Base-by-base conservation (phyloP, 64 coral and sea anemone genomes). In the Platygyra sinensis region DNA sequence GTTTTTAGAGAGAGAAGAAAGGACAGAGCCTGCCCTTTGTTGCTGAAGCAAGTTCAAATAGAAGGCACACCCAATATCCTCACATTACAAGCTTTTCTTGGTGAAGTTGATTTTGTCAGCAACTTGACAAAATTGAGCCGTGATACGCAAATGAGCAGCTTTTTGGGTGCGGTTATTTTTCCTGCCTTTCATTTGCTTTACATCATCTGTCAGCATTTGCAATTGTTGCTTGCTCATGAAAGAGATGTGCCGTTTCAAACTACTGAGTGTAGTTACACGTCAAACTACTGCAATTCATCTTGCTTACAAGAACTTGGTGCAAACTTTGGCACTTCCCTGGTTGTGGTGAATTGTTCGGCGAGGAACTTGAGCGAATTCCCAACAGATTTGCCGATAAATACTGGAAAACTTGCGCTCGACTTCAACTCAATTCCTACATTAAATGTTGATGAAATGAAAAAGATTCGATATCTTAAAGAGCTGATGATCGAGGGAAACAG, bases 391-490 rank as follows among this genome's bases (percentile, higher is more conserved):
- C 76, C 76, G 15, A 79, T 20, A 16, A 79, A 50, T 15, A 79
- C 76, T 79, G 51, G 49, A 16, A 57, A 55, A 79, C 25, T 79
- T 24, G 49, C 55, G 11, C 76, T 79, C 38, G 29, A 50, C 25
- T 57, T 28, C 51, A 79, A 79, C 76, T 11, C 20, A 9, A 79
- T 79, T 79, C 13, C 76, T 52, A 57, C 12, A 30, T 13, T 79
- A 55, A 79, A 79, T 55, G 1, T 16, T 46, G 10, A 28, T 28
- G 76, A 79, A 79, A 79, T 79, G 76, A 55, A 52, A 3, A 79
- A 10, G 24, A 79, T 79, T 89, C 52, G 52, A 11, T 79, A 79
- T 28, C 32, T 89, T 38, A 63, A 79, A 79, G 62, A 49, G 51
- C 62, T 89, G 14, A 62, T 19, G 9, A 17, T 89, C 8, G 87